phyloP scores from a whole-genome alignment of 1,140 invertebrate species.

The Tetramorium parvispinum region DNA sequence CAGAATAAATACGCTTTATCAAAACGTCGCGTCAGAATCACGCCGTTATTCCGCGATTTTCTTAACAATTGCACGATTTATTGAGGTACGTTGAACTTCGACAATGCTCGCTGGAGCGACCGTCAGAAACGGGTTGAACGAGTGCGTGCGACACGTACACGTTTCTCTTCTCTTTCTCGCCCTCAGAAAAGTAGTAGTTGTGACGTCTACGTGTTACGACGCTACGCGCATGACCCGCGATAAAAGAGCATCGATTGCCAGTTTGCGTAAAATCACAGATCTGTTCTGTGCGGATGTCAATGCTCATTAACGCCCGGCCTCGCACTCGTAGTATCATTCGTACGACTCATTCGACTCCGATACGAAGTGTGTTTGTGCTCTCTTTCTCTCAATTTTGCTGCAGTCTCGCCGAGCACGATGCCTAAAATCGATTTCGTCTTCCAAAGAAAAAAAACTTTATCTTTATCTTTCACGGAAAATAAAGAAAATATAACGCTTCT shows the following conservation, averaged over 20 bases:
- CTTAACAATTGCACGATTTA: conserved; percentile 42
- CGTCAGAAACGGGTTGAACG: background rate
- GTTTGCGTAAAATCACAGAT: conserved; percentile 29
- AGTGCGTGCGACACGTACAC: background rate
- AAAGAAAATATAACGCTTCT: background rate
- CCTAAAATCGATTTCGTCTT: conserved; percentile 6
- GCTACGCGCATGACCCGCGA: conserved; percentile 37
- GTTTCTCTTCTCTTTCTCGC: background rate
- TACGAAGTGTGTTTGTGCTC: background rate
- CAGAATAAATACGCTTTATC: conserved; percentile 25
- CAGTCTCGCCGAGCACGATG: background rate
- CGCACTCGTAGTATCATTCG: background rate
- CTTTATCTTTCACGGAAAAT: background rate
- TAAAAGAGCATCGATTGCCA: conserved; percentile 50
- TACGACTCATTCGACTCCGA: background rate
- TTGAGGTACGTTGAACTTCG: conserved; percentile 33
- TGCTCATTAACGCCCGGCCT: conserved; percentile 26
- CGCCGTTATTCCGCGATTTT: conserved; percentile 11
- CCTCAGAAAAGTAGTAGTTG: conserved; percentile 17
- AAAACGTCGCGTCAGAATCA: background rate
- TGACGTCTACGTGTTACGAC: background rate
- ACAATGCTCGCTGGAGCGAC: conserved; percentile 9
- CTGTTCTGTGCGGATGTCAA: background rate
- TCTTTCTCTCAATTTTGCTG: background rate
- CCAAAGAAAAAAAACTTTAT: background rate